phyloP scores from a whole-genome alignment of 2,888 invertebrate genomes.

The Willowsia nigromaculata region DNA sequence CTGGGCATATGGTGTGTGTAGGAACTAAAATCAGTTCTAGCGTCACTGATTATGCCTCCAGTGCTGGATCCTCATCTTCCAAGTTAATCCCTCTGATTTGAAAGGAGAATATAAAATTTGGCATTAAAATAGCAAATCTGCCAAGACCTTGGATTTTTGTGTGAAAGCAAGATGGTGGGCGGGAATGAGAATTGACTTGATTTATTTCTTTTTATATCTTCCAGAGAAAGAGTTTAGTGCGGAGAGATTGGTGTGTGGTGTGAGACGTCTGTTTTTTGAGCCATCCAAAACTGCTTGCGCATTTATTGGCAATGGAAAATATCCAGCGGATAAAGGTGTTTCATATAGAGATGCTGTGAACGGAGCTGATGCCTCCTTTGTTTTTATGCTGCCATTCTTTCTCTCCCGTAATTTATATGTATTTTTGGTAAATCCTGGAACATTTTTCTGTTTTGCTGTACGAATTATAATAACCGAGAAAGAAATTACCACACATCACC shows the following conservation, averaged over 20 bases:
- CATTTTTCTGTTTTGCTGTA: not conserved
- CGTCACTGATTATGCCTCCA: not conserved
- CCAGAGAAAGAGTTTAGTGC: not conserved
- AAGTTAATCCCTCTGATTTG: not conserved
- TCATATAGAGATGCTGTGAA: not conserved
- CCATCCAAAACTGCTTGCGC: constrained; percentile 66
- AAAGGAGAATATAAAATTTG: constrained; percentile 21
- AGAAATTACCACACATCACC: not conserved
- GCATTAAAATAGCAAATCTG: constrained; percentile 23
- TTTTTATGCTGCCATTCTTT: not conserved
- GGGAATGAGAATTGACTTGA: constrained; percentile 5
- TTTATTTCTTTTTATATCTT: not conserved
- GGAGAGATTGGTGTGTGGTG: not conserved
- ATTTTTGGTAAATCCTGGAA: not conserved
- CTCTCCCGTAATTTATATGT: not conserved
- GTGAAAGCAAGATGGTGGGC: not conserved
- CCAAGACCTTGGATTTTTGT: constrained; percentile 18
- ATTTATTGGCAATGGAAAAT: constrained; percentile 43
- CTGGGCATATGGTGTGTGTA: not conserved
- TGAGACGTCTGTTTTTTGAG: constrained; percentile 12
- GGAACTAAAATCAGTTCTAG: not conserved
- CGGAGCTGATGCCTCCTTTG: not conserved
- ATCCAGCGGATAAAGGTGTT: not conserved
- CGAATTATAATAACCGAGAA: not conserved
- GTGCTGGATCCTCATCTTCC: not conserved